Conservation (phyloP, 1,140 invertebrate genomes). For the Atopsyche davidsoni region DNA sequence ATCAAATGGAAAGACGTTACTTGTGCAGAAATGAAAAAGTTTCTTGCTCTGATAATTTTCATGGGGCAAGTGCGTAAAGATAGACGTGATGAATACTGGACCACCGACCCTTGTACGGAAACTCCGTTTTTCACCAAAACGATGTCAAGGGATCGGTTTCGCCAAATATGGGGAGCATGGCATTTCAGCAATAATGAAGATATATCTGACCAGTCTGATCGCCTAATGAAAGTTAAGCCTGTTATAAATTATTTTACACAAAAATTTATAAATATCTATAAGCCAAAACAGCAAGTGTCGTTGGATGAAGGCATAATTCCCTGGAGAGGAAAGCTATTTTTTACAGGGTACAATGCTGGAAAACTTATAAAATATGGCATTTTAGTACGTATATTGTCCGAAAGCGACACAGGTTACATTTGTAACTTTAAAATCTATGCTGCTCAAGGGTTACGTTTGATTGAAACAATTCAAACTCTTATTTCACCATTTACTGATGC, state of each 20-base stretch:
- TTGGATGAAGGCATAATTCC: slow-evolving; percentile 29
- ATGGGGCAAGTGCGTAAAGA: slow-evolving; percentile 30
- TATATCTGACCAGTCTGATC: slow-evolving; percentile 12
- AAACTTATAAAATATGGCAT: slow-evolving; percentile 32
- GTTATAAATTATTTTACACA: slow-evolving; percentile 25
- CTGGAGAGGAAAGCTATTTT: slow-evolving; percentile 25
- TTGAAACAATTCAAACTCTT: slow-evolving; percentile 24
- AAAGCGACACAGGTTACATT: slow-evolving; percentile 29
- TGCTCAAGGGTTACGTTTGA: slow-evolving; percentile 20
- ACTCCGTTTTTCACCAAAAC: slow-evolving; percentile 31
- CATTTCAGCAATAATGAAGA: slow-evolving; percentile 30
- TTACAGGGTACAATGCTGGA: slow-evolving; percentile 28
- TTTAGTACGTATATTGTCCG: slow-evolving; percentile 29
- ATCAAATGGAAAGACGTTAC: slow-evolving; percentile 26
- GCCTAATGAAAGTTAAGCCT: slow-evolving; percentile 23
- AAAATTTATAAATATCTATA: slow-evolving; percentile 30
- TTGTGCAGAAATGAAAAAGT: slow-evolving; percentile 29
- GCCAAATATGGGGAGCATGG: slow-evolving; percentile 24
- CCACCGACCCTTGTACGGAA: slow-evolving; percentile 26
- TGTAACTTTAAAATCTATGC: slow-evolving; percentile 28
- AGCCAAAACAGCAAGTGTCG: slow-evolving; percentile 29
- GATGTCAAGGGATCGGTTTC: slow-evolving; percentile 30
- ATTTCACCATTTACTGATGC: slow-evolving; percentile 4
- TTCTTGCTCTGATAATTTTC: slow-evolving; percentile 28
- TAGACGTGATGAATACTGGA: slow-evolving; percentile 32